Percentiles rank a stretch among this genome's conserved stretches.
Evolutionary conservation across 2,113 vertebrate species (phyloP).

Genomic region (Oreocharis arfaki): DNA sequence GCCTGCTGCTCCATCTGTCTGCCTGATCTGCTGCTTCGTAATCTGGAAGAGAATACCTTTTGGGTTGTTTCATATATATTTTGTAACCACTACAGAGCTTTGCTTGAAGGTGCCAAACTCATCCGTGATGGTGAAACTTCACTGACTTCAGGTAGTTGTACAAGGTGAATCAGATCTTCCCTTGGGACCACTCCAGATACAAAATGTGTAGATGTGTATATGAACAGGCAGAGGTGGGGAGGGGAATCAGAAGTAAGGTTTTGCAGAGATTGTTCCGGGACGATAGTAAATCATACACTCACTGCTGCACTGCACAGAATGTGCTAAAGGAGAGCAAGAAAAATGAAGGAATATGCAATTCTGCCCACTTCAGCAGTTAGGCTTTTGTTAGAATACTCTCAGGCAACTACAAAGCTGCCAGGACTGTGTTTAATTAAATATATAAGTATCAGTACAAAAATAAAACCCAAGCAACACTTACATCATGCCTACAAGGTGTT

Average conservation of each 20-base stretch:
- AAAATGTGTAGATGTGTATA: neutral
- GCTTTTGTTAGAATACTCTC: conserved; percentile 47
- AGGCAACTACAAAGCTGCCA: conserved; percentile 35
- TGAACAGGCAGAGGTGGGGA: neutral
- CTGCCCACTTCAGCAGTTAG: conserved; percentile 36
- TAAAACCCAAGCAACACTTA: conserved; percentile 28
- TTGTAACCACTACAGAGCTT: neutral
- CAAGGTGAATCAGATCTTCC: neutral
- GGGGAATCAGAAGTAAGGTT: neutral
- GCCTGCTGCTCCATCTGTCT: neutral
- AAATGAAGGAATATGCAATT: conserved; percentile 22
- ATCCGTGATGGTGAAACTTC: neutral
- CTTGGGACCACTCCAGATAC: neutral
- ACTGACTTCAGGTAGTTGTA: neutral
- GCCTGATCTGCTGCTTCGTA: neutral
- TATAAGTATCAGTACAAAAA: neutral
- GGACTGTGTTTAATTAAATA: conserved; percentile 34
- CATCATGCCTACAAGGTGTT: conserved; percentile 27
- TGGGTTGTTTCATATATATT: neutral
- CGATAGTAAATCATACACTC: conserved; percentile 24
- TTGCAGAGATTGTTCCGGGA: conserved; percentile 23
- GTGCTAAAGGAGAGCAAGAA: conserved; percentile 29
- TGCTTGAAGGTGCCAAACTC: neutral
- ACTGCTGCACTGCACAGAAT: neutral
- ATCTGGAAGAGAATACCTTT: neutral